These are phyloP conservation scores for Acrobasis suavella DNA, from an alignment of 2,888 invertebrate species.

Conservation along the genomic window DNA sequence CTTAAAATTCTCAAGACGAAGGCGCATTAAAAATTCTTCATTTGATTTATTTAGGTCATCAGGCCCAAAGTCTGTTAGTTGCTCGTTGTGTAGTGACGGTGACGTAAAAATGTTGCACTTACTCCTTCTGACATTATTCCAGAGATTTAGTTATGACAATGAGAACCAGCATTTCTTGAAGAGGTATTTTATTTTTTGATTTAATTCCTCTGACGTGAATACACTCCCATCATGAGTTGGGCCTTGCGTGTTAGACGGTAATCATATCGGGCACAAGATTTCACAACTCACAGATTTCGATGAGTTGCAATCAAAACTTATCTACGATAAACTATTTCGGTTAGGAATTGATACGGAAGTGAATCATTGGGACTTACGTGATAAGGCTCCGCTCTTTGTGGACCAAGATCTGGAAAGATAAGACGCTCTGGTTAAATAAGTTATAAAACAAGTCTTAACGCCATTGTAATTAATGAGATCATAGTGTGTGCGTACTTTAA, in stretches of 20 bases:
- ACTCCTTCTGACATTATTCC: too few relatives aligned
- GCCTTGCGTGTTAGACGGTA: slow-evolving; percentile 5
- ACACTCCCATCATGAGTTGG: not conserved
- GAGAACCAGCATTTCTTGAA: too few relatives aligned
- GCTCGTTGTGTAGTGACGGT: too few relatives aligned
- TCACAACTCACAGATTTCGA: slow-evolving; percentile 3
- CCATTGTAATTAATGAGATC: slow-evolving; percentile 15
- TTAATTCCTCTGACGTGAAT: not conserved
- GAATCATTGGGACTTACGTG: slow-evolving; percentile 14
- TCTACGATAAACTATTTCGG: not conserved
- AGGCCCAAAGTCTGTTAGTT: too few relatives aligned
- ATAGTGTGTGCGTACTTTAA: not conserved
- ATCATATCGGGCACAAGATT: not conserved
- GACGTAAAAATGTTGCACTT: too few relatives aligned
- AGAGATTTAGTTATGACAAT: too few relatives aligned
- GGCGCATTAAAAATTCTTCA: too few relatives aligned
- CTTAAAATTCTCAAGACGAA: too few relatives aligned
- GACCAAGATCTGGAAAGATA: slow-evolving; percentile 19
- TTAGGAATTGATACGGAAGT: not conserved
- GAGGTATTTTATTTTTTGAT: not conserved
- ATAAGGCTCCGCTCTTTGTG: slow-evolving; percentile 5
- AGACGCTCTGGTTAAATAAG: slow-evolving; percentile 11
- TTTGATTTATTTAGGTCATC: too few relatives aligned
- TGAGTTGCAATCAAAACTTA: not conserved
- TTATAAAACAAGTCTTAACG: not conserved